Base-by-base conservation (phyloP, 2,113 vertebrate species). In the Progne subis region DNA sequence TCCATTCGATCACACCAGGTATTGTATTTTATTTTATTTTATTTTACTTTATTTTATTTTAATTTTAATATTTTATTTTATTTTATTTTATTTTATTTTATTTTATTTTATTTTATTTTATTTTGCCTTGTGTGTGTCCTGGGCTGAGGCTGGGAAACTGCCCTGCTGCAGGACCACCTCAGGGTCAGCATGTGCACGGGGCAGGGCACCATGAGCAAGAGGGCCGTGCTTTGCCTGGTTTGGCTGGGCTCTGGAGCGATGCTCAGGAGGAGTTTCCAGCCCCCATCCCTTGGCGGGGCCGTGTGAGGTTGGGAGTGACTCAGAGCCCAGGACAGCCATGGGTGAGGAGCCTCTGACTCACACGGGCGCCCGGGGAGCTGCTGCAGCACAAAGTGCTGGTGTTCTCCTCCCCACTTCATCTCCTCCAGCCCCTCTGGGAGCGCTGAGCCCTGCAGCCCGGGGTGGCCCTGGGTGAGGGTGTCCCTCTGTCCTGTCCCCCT, bases 401-500 rank as follows among this genome's bases (percentile, higher is more conserved):
- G 72, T 19, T 74, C 91, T 63, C 34, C 78, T 70, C 9, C 72
- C 65, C 5, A 0, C 8, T 49, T 6, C 37, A 59, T 8, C 34
- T 55, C 32, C 76, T 14, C 25, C 44, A 1, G 70, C 34, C 61
- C 49, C 70, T 28, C 8, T 1, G 6, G n/a, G 46, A 3, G 1
- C 2, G 61, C 55, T 78, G 61, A 85, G 59, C 29, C 29, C 57
- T 71, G 63, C 0, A 0, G 46, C 80, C 76, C 29, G 0, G 0
- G 24, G 55, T 53, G 57, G 47, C 43, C 31, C 47, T 46, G 0
- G 1, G n/a, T 0, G 2, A 67, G 41, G 52, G 13, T 0, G 24
- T 75, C 75, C 71, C 68, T 37, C 23, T 9, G 2, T 60, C 24
- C 37, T 83, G 18, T 4, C 44, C 80, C 88, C 16, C 20, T 43